Base-by-base conservation (phyloP, 2,797 vertebrate species). In the Scolopax rusticola region DNA sequence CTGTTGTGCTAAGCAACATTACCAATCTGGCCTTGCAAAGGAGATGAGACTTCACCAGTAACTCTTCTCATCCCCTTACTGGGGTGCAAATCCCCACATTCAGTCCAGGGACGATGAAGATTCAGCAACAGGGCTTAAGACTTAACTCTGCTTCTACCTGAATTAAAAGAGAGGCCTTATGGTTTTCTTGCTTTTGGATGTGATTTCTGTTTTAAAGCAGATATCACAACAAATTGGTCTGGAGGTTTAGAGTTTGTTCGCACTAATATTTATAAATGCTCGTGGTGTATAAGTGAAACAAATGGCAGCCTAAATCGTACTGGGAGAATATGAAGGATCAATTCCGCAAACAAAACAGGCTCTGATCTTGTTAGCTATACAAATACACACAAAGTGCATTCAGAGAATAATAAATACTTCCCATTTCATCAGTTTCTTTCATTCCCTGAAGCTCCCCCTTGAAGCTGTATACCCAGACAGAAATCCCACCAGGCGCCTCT, bases 341-440 rank as follows among this genome's bases (percentile, higher is more conserved):
- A 17, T 83, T 89, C 60, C 77, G 79, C 82, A 95, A 96, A 86
- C 48, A 92, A 60, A 96, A 63, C 43, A 94, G 89, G 36, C 69
- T 85, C 84, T 89, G 73, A 74, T 93, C 78, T 93, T 94, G 87
- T 92, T 89, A 95, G 76, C 68, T 92, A 5, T 68, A 93, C 82
- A 96, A 96, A 95, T 25, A 90, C 13, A 40, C 24, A 74, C 33
- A 85, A 68, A 87, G 36, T 40, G 38, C 41, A 77, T 61, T 84
- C 69, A 87, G 38, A 53, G 68, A 90, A 81, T 67, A 89, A 91
- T 53, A 78, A 84, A 67, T 53, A 90, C 67, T 73, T 89, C 30
- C 40, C 21, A 17, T 81, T 91, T 81, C 69, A 79, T 30, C 57
- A 51, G 41, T 25, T 67, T 53, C 18, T 91, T 87, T 74, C 56